These are phyloP conservation scores for Eleutherodactylus coqui DNA, from an alignment of 2,797 vertebrate species.

Conservation along the genomic window DNA sequence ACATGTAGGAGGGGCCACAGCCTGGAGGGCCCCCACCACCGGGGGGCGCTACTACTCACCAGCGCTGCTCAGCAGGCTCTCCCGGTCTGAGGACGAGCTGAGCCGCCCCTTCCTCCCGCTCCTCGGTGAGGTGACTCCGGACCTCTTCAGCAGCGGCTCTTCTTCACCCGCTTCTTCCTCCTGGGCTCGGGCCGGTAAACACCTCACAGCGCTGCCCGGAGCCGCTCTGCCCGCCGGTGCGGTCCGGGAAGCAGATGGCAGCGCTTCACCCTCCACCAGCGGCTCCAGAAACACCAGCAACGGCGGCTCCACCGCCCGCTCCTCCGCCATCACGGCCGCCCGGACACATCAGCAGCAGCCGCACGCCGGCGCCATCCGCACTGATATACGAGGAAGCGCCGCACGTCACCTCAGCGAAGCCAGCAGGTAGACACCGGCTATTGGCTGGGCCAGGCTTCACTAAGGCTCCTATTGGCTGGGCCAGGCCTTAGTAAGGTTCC, in stretches of 20 bases:
- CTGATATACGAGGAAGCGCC: not conserved
- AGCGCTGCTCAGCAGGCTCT: slow-evolving; percentile 48
- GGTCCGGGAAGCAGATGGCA: not conserved
- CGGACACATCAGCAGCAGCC: not conserved
- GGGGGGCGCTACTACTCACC: slow-evolving; percentile 65
- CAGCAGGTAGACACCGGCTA: not conserved
- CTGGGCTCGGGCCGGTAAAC: slow-evolving; percentile 25
- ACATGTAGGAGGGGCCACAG: too few species aligned
- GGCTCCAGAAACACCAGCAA: slow-evolving; percentile 44
- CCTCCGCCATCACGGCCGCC: not conserved
- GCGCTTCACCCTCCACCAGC: not conserved
- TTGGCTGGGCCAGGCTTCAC: not conserved
- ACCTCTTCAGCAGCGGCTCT: slow-evolving; percentile 73
- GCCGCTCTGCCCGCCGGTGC: not conserved
- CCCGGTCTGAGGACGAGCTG: slow-evolving; percentile 55
- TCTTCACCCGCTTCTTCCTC: slow-evolving; percentile 60
- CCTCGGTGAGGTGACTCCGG: slow-evolving; percentile 49
- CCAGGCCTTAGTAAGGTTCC: too few species aligned
- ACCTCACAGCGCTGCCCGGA: slow-evolving; percentile 42
- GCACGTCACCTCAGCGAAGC: slow-evolving; percentile 7
- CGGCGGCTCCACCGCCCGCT: not conserved
- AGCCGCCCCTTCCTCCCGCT: slow-evolving; percentile 13
- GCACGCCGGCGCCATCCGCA: not conserved
- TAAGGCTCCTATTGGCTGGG: not conserved
- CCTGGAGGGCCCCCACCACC: too few species aligned